These are phyloP conservation scores for Liposcelis brunnea DNA, from an alignment of 2,888 invertebrate genomes.

Conservation along the genomic window DNA sequence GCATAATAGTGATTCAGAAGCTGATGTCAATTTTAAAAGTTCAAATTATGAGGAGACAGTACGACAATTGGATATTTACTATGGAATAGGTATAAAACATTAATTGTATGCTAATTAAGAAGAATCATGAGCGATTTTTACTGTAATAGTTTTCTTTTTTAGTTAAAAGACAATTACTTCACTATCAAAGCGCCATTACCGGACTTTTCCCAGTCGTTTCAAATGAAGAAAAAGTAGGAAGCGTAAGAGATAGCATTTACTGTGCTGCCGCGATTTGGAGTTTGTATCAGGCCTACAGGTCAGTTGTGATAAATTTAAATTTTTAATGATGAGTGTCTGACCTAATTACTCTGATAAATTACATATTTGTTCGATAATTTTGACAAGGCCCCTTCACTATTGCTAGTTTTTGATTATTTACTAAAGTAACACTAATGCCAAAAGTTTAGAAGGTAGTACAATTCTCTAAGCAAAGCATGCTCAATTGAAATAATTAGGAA, in stretches of 20 bases:
- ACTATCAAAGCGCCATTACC: conserved; percentile 83
- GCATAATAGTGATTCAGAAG: too few species aligned
- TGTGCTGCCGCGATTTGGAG: conserved; percentile 96
- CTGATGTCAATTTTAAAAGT: conserved; percentile 56
- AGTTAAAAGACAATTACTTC: conserved; percentile 82
- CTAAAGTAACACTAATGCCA: too few species aligned
- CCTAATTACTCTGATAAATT: too few species aligned
- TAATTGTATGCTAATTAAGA: not conserved
- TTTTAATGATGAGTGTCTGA: not conserved
- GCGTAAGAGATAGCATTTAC: conserved; percentile 90
- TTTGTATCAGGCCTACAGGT: conserved; percentile 90
- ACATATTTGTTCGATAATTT: too few species aligned
- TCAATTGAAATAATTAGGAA: too few species aligned
- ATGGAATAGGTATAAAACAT: conserved; percentile 61
- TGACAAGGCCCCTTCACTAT: too few species aligned
- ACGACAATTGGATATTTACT: conserved; percentile 77
- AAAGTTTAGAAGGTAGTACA: too few species aligned
- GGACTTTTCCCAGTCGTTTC: conserved; percentile 83
- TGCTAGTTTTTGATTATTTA: too few species aligned
- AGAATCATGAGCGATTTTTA: too few species aligned
- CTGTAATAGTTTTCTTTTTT: conserved; percentile 17
- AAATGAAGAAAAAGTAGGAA: conserved; percentile 60
- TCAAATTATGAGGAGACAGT: conserved; percentile 83
- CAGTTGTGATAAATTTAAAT: conserved; percentile 16
- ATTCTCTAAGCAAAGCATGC: too few species aligned